Percentiles rank a stretch among this genome's conserved stretches.
These are phyloP conservation scores for Ostrea edulis DNA, from an alignment of 1,140 invertebrate genomes.

Conservation along the genomic window DNA sequence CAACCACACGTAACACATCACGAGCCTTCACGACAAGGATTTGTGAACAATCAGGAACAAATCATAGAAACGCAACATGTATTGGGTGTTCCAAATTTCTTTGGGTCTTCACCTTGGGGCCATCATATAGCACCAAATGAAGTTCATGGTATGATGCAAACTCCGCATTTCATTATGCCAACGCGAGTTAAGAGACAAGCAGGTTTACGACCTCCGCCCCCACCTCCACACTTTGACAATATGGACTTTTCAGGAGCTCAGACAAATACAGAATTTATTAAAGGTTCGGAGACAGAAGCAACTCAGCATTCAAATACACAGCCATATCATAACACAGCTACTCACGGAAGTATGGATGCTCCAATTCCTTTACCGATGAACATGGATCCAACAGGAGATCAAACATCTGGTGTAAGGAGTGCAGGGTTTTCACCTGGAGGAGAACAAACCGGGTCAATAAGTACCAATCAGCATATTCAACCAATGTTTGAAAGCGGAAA, in stretches of 20 bases:
- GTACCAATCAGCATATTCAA: too few relatives aligned
- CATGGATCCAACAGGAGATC: too few relatives aligned
- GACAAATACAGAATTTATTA: background rate
- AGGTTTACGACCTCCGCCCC: background rate
- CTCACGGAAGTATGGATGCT: too few relatives aligned
- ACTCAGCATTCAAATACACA: too few relatives aligned
- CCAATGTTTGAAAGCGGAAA: background rate
- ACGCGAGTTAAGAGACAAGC: background rate
- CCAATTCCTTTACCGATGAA: too few relatives aligned
- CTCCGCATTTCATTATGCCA: background rate
- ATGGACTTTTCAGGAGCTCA: background rate
- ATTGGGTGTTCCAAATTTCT: background rate
- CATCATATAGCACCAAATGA: background rate
- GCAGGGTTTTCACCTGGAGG: too few relatives aligned
- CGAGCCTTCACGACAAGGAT: background rate
- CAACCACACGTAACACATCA: background rate
- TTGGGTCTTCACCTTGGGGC: background rate
- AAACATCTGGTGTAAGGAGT: too few relatives aligned
- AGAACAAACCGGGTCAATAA: too few relatives aligned
- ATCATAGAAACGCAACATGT: background rate
- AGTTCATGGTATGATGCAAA: background rate
- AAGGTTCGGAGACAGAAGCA: background rate
- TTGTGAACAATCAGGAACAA: background rate
- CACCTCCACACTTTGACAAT: background rate
- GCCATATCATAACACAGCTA: background rate